Percentiles rank a stretch among this genome's conserved stretches.
Conservation (phyloP, 2,113 vertebrate species). For the Seriola aureovittata region DNA sequence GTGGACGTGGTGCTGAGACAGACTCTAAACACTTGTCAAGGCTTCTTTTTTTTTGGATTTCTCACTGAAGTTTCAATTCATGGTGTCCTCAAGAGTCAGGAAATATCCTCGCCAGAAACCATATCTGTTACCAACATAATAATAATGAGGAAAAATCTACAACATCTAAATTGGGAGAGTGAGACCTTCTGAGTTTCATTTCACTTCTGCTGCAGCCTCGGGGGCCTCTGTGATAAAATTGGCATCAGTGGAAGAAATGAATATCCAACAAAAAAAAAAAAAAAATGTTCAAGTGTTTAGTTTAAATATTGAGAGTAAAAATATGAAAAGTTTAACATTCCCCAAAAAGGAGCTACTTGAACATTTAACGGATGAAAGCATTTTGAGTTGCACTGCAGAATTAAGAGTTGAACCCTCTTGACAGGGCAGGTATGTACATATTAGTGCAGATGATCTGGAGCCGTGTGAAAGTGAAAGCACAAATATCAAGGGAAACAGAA, state of each 20-base stretch:
- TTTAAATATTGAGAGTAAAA: conserved; percentile 45
- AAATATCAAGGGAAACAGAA: background rate
- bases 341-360: conserved; percentile 1
- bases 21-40: conserved; percentile 7
- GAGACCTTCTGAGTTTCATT: conserved; percentile 38
- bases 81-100: background rate
- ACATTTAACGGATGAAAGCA: conserved; percentile 34
- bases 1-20: background rate
- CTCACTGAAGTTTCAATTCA: conserved; percentile 7
- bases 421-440: background rate
- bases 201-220: conserved; percentile 16
- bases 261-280: conserved; percentile 28
- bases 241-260: conserved; percentile 21
- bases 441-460: conserved; percentile 5
- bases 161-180: conserved; percentile 33
- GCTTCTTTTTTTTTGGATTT: background rate
- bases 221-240: conserved; percentile 5
- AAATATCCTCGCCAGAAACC: conserved; percentile 21
- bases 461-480: background rate
- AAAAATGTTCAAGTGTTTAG: conserved; percentile 14
- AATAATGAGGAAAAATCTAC: conserved; percentile 38
- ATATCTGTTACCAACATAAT: conserved; percentile 29
- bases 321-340: conserved; percentile 13
- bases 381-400: conserved; percentile 6
- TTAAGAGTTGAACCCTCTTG: background rate